Evolutionary conservation across 2,797 vertebrate species (phyloP).

Genomic region (Mastacembelus armatus): DNA sequence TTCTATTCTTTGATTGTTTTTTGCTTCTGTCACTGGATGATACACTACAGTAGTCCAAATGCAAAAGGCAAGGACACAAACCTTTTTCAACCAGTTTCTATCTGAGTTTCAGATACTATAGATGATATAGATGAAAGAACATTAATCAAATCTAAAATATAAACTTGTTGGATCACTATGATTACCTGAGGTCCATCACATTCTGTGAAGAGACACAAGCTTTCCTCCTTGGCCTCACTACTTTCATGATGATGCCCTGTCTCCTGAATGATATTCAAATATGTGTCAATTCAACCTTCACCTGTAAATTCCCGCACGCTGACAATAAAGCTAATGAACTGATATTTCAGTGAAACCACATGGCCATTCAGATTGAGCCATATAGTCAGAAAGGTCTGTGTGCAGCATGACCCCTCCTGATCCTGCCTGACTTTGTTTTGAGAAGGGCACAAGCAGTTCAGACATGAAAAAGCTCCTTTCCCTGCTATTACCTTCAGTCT

Average conservation of each 20-base stretch:
- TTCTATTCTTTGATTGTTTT: no score
- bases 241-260: background rate
- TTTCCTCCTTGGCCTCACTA: background rate
- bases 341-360: constrained; percentile 13
- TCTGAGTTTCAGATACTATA: no score
- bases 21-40: no score
- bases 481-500: no score
- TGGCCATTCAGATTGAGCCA: constrained; percentile 9
- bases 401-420: constrained; percentile 41
- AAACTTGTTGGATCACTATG: background rate
- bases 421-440: constrained; percentile 57
- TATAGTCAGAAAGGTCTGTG: constrained; percentile 16
- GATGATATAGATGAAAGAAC: background rate
- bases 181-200: background rate
- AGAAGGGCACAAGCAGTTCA: constrained; percentile 55
- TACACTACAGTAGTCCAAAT: no score
- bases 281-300: constrained; percentile 10
- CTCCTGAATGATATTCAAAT: constrained; percentile 2
- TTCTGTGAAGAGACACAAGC: background rate
- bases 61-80: no score
- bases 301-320: constrained; percentile 6
- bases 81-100: no score
- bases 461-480: constrained; percentile 70
- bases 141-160: background rate
- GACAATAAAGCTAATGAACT: background rate